Evolutionary conservation across 2,888 invertebrate genomes (phyloP).

Genomic region (Barypeithes pellucidus): DNA sequence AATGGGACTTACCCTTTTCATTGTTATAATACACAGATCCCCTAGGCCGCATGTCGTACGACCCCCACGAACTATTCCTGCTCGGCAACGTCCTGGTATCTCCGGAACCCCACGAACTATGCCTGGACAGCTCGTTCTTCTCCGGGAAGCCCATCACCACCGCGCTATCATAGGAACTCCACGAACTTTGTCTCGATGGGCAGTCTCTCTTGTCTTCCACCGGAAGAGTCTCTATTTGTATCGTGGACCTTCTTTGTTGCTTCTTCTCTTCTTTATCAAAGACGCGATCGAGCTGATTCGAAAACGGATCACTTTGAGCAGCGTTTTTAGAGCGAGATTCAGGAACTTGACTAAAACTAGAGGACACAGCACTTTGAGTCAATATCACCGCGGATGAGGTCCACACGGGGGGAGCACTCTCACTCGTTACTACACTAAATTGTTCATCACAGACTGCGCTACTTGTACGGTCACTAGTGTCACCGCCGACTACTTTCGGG

Average conservation of each 20-base stretch:
- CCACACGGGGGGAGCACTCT: constrained; percentile 69
- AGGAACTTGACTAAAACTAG: constrained; percentile 65
- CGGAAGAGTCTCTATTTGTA: constrained; percentile 58
- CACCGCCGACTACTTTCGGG: not conserved
- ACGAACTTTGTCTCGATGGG: constrained; percentile 82
- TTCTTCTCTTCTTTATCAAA: constrained; percentile 79
- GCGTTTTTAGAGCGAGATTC: constrained; percentile 56
- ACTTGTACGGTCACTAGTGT: constrained; percentile 63
- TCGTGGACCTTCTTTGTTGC: constrained; percentile 67
- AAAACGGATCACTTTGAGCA: constrained; percentile 79
- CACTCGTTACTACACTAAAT: constrained; percentile 68
- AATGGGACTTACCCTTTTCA: constrained; percentile 64
- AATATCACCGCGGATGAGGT: constrained; percentile 68
- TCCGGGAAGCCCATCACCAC: constrained; percentile 77
- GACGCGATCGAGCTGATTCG: constrained; percentile 80
- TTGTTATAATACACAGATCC: constrained; percentile 64
- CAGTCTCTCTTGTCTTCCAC: constrained; percentile 68
- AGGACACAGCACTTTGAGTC: constrained; percentile 61
- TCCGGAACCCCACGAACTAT: constrained; percentile 89
- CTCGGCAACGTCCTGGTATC: constrained; percentile 79
- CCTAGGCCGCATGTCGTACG: constrained; percentile 77
- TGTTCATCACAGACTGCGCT: constrained; percentile 67
- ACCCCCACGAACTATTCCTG: constrained; percentile 82
- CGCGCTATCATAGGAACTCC: constrained; percentile 86
- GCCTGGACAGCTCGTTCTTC: constrained; percentile 79